phyloP scores from a whole-genome alignment of 2,113 vertebrate genomes.

The Tauraco erythrolophus region DNA sequence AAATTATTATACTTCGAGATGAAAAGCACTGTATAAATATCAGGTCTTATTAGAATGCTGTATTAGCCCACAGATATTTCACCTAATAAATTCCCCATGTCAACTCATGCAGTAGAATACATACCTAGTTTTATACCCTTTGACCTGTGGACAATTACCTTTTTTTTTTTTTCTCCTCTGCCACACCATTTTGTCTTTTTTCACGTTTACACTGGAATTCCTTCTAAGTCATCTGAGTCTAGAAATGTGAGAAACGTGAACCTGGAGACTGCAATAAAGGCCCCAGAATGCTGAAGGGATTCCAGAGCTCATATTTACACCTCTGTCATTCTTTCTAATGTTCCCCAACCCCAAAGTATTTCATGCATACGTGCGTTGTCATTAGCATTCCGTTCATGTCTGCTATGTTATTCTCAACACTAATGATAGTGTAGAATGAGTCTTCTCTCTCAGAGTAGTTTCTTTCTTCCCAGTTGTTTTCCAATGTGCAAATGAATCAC shows the following conservation, averaged over 20 bases:
- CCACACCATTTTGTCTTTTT: neutral
- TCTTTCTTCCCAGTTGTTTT: conserved; percentile 40
- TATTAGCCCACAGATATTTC: neutral
- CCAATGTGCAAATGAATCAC: conserved; percentile 1
- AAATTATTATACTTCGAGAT: neutral
- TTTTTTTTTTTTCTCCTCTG: neutral
- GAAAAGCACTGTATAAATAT: neutral
- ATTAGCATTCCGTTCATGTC: neutral
- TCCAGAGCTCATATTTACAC: neutral
- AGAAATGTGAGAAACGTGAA: neutral
- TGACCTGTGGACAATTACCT: neutral
- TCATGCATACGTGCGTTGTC: neutral
- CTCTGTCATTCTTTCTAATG: neutral
- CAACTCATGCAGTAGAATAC: neutral
- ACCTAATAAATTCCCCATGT: neutral
- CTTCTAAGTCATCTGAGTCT: neutral
- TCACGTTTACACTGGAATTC: neutral
- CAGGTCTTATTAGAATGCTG: neutral
- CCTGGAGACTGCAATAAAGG: neutral
- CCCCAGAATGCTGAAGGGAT: neutral
- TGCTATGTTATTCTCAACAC: neutral
- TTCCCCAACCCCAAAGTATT: neutral
- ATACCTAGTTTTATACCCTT: neutral
- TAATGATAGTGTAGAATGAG: neutral
- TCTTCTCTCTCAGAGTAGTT: neutral